Evolutionary conservation across 2,888 invertebrate genomes (phyloP).

Genomic region (Drosophila falleni): DNA sequence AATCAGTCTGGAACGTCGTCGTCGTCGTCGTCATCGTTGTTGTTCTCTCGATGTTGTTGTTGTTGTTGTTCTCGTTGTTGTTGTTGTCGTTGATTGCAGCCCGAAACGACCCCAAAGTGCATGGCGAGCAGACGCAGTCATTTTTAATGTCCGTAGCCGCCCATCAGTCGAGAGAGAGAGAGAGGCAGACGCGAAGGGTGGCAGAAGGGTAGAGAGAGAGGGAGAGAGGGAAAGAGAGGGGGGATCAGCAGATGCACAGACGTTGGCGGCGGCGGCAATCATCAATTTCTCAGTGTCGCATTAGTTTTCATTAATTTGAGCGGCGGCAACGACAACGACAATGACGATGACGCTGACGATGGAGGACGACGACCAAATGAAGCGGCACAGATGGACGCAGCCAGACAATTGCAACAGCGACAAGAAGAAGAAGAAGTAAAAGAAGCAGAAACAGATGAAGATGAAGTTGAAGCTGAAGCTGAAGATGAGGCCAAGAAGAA

Average conservation of each 20-base stretch:
- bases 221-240: background rate
- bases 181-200: background rate
- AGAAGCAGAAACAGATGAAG: conserved; percentile 2
- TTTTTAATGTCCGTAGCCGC: conserved; percentile 69
- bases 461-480: conserved; percentile 21
- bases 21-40: conserved; percentile 26
- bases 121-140: conserved; percentile 76
- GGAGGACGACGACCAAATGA: conserved; percentile 49
- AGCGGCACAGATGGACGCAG: conserved; percentile 73
- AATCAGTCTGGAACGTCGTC: conserved; percentile 65
- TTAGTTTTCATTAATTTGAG: conserved; percentile 82
- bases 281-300: conserved; percentile 82
- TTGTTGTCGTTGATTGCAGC: conserved; percentile 64
- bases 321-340: conserved; percentile 52
- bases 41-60: conserved; percentile 45
- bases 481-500: conserved; percentile 9
- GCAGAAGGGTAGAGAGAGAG: background rate
- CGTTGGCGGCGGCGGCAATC: conserved; percentile 67
- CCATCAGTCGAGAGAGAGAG: conserved; percentile 35
- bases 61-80: conserved; percentile 31
- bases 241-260: conserved; percentile 46
- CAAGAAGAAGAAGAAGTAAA: conserved; percentile 1
- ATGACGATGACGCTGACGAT: conserved; percentile 18
- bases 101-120: conserved; percentile 77
- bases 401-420: conserved; percentile 65